Evolutionary conservation across 1,140 invertebrate species (phyloP), one percentile per base, ranked within the genome.

Genomic region (Drosophila gunungcola): DNA sequence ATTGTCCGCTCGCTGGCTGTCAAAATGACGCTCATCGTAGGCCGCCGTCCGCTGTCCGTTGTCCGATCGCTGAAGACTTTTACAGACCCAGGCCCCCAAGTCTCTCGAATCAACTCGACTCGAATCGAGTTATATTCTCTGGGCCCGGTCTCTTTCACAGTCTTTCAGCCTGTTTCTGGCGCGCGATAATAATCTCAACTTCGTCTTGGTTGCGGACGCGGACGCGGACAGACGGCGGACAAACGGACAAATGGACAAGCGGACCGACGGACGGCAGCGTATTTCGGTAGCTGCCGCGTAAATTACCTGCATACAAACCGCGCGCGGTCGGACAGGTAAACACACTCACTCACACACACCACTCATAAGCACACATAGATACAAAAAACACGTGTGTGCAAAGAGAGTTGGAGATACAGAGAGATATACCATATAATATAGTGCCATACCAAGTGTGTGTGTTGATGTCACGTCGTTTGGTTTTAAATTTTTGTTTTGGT

Each of bases 231-330:
- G 12, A 16, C 6, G 6, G 4, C 27, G 21, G 29, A 65, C 38
- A 34, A 38, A 39, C 29, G 52, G 51, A 69, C 52, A 38, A 34
- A 46, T 11, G 29, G 54, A 38, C 42, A 10, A n/a, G 38, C 57
- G 55, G 58, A 42, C 43, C 21, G 60, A 65, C 57, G 67, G 52
- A 42, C 73, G 72, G 39, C 78, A 80, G 90, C 90, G 90, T 91
- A 91, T 91, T 91, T 91, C 90, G 86, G 90, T 91, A 91, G 90
- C 90, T 83, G 86, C 80, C 88, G 86, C 80, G 90, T 91, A 91
- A 91, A 91, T 91, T 91, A 90, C 90, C 83, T 90, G 86, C 84
- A 89, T 89, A 88, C 78, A 80, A 85, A 85, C 65, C 58, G 57
- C 81, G 63, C 62, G 77, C 70, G 60, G 60, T 63, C 67, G 64